Base-by-base conservation (phyloP, 1,140 invertebrate species). In the Eueides isabella region DNA sequence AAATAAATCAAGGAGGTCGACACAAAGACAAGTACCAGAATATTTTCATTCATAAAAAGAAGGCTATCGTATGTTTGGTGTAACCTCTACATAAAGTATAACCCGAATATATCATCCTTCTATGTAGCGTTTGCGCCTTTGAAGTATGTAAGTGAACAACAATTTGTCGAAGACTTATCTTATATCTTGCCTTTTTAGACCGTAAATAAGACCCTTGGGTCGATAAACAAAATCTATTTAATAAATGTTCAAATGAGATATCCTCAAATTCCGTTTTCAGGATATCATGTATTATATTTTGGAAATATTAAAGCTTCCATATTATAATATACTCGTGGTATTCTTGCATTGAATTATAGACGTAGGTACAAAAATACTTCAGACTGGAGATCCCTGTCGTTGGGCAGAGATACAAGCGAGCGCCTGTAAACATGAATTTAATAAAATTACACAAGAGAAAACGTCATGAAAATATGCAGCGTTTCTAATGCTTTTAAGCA, bases 131-230 rank as follows among this genome's bases (percentile, higher is more conserved):
- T 44, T 19, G 41, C 2, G 3, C 16, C 41, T 55, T 55, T 55
- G 48, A 26, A 26, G 48, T 55, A 38, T 5, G 11, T 33, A 33
- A 9, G 11, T 16, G 35, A 16, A 55, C 23, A 26, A 55, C 48
- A 55, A 26, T 26, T 12, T 55, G 23, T 55, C 7, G 23, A 55
- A 55, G 11, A 55, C n/a, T 55, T n/a, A 19, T 48, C n/a, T 55
- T n/a, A 19, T 48, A 55, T 55, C 23, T 55, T 55, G 23, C 48
- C 48, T 55, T 26, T 55, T 55, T 55, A 26, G 48, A 55, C 48
- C 48, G 48, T 55, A 55, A 55, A 55, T 26, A 55, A 11, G 48
- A 12, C 19, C 48, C 48, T 26, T 55, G 19, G 48, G 48, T n/a
- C 11, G 23, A 55, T 55, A 55, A 55, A 55, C 48, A 55, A 55